A percentile compares a stretch with the other conserved stretches of the same genome.
Evolutionary conservation across 2,113 vertebrate species (phyloP).

Genomic region (Pomatorhinus ruficollis): DNA sequence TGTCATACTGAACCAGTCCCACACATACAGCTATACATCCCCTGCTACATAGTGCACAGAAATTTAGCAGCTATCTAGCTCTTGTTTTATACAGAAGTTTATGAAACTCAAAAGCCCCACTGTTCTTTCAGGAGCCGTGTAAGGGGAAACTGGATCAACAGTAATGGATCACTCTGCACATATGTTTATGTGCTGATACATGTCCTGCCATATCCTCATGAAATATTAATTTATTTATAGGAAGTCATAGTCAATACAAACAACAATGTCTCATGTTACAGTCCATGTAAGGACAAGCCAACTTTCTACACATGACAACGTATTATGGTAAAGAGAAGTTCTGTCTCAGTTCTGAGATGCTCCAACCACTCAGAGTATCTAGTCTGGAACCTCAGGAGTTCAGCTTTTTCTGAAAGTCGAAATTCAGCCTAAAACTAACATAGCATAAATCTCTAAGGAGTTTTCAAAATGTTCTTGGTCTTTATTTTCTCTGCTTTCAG

Average conservation of each 20-base stretch:
- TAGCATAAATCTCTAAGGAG: neutral
- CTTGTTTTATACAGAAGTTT: neutral
- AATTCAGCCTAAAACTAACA: neutral
- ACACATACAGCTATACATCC: neutral
- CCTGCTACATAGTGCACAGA: neutral
- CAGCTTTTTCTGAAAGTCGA: neutral
- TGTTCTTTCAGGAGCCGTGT: neutral
- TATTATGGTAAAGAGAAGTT: neutral
- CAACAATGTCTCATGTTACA: neutral
- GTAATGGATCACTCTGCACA: neutral
- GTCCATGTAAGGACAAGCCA: neutral
- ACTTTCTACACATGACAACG: neutral
- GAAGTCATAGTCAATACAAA: neutral
- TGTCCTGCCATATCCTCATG: neutral
- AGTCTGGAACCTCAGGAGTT: neutral
- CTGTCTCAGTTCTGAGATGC: neutral
- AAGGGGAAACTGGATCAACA: neutral
- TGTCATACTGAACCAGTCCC: neutral
- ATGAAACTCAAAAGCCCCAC: neutral
- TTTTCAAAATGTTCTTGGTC: neutral
- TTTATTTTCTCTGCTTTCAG: neutral
- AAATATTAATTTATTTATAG: neutral
- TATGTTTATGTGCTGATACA: fast-evolving
- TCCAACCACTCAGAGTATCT: neutral
- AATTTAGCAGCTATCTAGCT: neutral